phyloP scores from a whole-genome alignment of 1,140 invertebrate genomes.

The Brachionus paranguensis region DNA sequence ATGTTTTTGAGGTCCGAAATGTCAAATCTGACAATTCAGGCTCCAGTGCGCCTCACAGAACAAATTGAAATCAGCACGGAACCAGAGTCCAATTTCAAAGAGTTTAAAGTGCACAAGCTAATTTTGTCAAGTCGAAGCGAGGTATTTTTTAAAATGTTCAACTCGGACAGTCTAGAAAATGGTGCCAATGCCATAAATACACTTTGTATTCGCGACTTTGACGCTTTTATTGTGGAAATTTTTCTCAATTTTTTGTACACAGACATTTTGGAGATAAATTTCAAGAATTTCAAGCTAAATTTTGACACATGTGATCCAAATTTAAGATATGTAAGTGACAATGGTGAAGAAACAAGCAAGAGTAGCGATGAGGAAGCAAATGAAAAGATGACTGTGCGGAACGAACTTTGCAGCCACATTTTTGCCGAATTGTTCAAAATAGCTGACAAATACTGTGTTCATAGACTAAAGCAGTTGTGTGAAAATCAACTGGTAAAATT shows the following conservation, averaged over 20 bases:
- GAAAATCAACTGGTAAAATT: constrained; percentile 9
- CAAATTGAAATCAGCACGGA: neutral
- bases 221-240: neutral
- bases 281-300: constrained; percentile 2
- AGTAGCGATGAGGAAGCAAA: neutral
- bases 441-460: constrained; percentile 3
- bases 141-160: constrained; percentile 3
- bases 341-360: neutral
- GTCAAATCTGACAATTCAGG: neutral
- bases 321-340: neutral
- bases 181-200: neutral
- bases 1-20: neutral
- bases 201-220: neutral
- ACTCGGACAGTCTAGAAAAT: neutral
- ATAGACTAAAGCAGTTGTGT: neutral
- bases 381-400: neutral
- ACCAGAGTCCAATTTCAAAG: neutral
- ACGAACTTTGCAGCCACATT: neutral
- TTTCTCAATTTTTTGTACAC: constrained; percentile 30
- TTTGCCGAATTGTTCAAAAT: constrained; percentile 25
- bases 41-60: neutral
- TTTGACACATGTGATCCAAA: neutral
- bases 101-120: constrained; percentile 27
- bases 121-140: constrained; percentile 24
- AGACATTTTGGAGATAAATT: constrained; percentile 10